phyloP scores from a whole-genome alignment of 2,888 invertebrate species.

The Caenorhabditis imperialis region DNA sequence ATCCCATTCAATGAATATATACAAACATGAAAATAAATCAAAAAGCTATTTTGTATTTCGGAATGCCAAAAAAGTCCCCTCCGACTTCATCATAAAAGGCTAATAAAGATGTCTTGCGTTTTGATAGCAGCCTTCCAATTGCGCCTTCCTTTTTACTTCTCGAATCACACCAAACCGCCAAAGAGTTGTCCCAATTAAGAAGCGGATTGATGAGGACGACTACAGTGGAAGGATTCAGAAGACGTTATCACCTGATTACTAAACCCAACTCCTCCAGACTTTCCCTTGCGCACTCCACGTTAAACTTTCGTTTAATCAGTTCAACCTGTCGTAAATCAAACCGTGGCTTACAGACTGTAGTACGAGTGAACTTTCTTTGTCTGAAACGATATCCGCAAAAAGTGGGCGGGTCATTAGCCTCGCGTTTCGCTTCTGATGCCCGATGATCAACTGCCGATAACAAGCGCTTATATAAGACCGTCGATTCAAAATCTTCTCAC shows the following conservation, averaged over 20 bases:
- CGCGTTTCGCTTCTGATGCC: conserved; percentile 16
- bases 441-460: conserved; percentile 41
- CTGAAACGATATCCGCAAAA: neutral
- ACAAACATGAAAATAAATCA: conserved; percentile 9
- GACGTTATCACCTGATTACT: no score
- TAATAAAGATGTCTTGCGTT: conserved; percentile 30
- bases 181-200: conserved; percentile 43
- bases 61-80: no score
- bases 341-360: no score
- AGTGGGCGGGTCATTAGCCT: conserved; percentile 29
- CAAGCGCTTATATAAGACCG: conserved; percentile 15
- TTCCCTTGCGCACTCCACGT: no score
- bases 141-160: conserved; percentile 30
- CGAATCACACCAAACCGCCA: conserved; percentile 8
- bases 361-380: no score
- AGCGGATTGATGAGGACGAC: conserved; percentile 40
- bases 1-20: no score
- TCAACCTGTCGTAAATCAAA: no score
- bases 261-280: no score
- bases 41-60: no score
- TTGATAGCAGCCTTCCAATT: conserved; percentile 38
- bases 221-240: conserved; percentile 13
- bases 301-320: no score
- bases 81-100: conserved; percentile 28
- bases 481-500: conserved; percentile 21